Evolutionary conservation across 2,797 vertebrate species (phyloP).

Genomic region (Antrozous pallidus): DNA sequence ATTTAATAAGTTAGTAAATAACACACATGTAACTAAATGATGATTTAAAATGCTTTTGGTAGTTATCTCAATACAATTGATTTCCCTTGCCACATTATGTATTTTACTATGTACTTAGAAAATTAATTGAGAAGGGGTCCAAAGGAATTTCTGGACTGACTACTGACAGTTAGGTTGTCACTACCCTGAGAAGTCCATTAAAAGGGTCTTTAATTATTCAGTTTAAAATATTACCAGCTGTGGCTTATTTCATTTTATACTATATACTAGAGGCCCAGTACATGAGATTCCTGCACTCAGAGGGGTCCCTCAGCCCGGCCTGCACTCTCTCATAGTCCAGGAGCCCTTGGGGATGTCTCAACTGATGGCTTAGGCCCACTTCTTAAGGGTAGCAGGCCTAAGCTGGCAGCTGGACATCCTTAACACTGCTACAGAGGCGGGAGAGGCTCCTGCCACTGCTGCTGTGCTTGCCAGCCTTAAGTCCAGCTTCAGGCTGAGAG

Average conservation of each 20-base stretch:
- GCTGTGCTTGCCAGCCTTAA: too few species aligned
- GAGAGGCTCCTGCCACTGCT: too few species aligned
- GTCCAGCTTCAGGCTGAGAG: too few species aligned
- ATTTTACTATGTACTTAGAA: background rate
- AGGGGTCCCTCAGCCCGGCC: too few species aligned
- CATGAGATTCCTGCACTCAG: too few species aligned
- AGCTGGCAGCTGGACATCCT: too few species aligned
- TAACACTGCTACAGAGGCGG: too few species aligned
- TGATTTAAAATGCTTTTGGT: background rate
- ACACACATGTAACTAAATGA: background rate
- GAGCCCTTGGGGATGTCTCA: too few species aligned
- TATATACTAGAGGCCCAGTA: background rate
- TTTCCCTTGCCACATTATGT: background rate
- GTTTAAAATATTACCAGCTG: background rate
- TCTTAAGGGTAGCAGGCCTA: too few species aligned
- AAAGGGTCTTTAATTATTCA: background rate
- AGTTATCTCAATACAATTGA: background rate
- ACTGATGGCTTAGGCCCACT: too few species aligned
- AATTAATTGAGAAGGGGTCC: background rate
- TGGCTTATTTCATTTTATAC: background rate
- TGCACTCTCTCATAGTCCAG: too few species aligned
- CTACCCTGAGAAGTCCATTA: background rate
- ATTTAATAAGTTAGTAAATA: background rate
- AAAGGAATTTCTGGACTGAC: background rate
- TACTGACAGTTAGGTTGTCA: background rate